These are phyloP conservation scores for Phallusia fumigata DNA, from an alignment of 23 tunicate genomes.

Conservation along the genomic window DNA sequence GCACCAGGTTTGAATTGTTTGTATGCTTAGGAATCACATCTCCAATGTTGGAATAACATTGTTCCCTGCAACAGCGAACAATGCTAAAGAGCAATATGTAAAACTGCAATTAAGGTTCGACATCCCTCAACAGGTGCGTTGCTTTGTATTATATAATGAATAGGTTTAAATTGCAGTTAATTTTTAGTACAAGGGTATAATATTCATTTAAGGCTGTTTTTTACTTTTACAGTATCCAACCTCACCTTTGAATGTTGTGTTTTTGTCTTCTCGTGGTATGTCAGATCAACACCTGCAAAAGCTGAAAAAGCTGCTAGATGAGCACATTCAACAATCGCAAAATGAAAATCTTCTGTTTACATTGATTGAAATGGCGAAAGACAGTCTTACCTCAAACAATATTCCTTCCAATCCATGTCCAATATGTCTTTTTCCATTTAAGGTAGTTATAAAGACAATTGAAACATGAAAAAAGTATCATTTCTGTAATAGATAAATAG, in stretches of 20 bases:
- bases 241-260: constrained; percentile 14
- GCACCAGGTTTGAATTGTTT: neutral
- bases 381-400: constrained; percentile 52
- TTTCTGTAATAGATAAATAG: no score
- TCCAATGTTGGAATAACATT: constrained; percentile 42
- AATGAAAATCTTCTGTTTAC: constrained; percentile 43
- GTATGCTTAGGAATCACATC: neutral
- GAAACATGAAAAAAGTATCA: no score
- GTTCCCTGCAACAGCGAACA: constrained; percentile 65
- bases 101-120: constrained; percentile 24
- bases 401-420: constrained; percentile 62
- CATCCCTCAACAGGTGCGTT: constrained; percentile 29
- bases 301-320: constrained; percentile 2
- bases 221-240: constrained; percentile 19
- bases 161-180: no score
- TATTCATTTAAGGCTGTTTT: no score
- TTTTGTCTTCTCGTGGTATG: constrained; percentile 52
- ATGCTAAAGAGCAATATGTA: constrained; percentile 43
- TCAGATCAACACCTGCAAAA: constrained; percentile 41
- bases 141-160: neutral
- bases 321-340: constrained; percentile 8
- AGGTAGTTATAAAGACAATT: no score
- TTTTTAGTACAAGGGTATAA: no score
- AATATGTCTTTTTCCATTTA: constrained; percentile 37
- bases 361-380: constrained; percentile 60